Conservation (phyloP, 2,888 invertebrate genomes). For the Tribolium freemani region DNA sequence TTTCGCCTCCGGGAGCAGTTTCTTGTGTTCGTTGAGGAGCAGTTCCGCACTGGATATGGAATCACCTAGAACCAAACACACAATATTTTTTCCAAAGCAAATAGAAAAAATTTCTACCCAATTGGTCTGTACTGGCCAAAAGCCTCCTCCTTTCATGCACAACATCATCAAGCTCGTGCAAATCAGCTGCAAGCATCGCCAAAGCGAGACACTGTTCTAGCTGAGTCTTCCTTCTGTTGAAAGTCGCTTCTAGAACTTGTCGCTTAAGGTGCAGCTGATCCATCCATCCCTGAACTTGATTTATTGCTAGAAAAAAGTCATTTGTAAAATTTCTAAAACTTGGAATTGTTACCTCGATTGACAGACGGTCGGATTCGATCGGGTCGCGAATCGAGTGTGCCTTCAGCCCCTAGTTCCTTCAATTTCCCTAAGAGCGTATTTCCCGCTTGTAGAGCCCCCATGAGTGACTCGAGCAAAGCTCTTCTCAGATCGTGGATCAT, state of each 20-base stretch:
- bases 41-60: slow-evolving; percentile 78
- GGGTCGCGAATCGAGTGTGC: slow-evolving; percentile 82
- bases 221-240: slow-evolving; percentile 79
- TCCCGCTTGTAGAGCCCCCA: slow-evolving; percentile 86
- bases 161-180: slow-evolving; percentile 75
- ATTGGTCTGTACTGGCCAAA: slow-evolving; percentile 72
- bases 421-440: slow-evolving; percentile 81
- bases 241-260: slow-evolving; percentile 78
- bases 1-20: slow-evolving; percentile 79
- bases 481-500: slow-evolving; percentile 81
- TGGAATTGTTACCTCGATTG: slow-evolving; percentile 65
- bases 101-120: slow-evolving; percentile 65
- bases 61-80: slow-evolving; percentile 71
- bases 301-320: slow-evolving; percentile 69
- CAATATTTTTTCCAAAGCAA: slow-evolving; percentile 35
- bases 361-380: slow-evolving; percentile 70
- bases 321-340: background rate
- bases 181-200: slow-evolving; percentile 80
- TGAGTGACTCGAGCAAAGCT: slow-evolving; percentile 81
- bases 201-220: slow-evolving; percentile 85
- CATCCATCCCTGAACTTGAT: slow-evolving; percentile 82
- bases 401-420: slow-evolving; percentile 80
- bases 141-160: slow-evolving; percentile 72
- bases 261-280: slow-evolving; percentile 83
- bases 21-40: slow-evolving; percentile 78